Conservation (phyloP, 2,113 vertebrate genomes). For the human region GRCh38 chrX:33877001-33877500, state of each 20-base stretch:
- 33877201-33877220: background rate
- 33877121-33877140: slow-evolving; percentile 11
- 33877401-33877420: background rate
- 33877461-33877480: slow-evolving; percentile 29
- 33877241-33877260: background rate
- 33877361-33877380: background rate
- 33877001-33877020: slow-evolving; percentile 38
- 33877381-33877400: background rate
- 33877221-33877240: background rate
- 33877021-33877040: slow-evolving; percentile 10
- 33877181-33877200: background rate
- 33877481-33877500: background rate
- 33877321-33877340: background rate
- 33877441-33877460: background rate
- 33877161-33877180: slow-evolving; percentile 22
- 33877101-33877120: background rate
- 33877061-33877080: slow-evolving; percentile 11
- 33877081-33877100: background rate
- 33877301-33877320: background rate
- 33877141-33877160: background rate
- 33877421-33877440: background rate
- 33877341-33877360: background rate
- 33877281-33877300: slow-evolving; percentile 4
- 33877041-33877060: slow-evolving; percentile 3
- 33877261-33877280: slow-evolving; percentile 17